These are phyloP conservation scores for Caenorhabditis remanei DNA, from an alignment of 1,140 invertebrate genomes.

Conservation along the genomic window DNA sequence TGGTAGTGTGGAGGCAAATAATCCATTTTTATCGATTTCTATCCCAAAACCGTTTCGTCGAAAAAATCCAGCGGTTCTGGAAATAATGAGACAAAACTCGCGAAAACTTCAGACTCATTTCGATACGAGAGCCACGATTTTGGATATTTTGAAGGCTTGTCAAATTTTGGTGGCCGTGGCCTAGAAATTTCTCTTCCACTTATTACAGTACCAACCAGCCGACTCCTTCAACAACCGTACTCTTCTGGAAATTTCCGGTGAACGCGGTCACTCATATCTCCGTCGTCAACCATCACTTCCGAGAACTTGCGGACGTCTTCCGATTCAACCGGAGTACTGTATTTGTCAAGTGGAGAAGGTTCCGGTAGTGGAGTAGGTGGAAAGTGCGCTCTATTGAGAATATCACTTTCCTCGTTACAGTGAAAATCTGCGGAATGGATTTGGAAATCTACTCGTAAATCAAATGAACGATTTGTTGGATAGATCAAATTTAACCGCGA, in stretches of 20 bases:
- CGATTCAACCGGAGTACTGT: conserved; percentile 53
- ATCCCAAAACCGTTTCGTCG: conserved; percentile 57
- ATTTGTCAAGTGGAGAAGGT: conserved; percentile 44
- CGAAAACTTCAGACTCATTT: conserved; percentile 65
- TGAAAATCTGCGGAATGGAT: background rate
- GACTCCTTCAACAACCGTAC: background rate
- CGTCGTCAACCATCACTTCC: conserved; percentile 18
- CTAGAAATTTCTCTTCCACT: background rate
- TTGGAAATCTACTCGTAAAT: background rate
- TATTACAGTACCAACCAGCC: conserved; percentile 52
- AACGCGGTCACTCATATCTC: conserved; percentile 6
- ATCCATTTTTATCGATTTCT: conserved; percentile 60
- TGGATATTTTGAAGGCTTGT: conserved; percentile 60
- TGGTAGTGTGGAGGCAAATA: conserved; percentile 59
- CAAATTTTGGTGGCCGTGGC: background rate
- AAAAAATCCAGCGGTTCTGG: conserved; percentile 22
- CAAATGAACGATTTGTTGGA: background rate
- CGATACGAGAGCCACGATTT: conserved; percentile 61
- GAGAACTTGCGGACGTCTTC: conserved; percentile 53
- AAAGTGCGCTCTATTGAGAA: background rate
- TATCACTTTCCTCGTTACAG: no score
- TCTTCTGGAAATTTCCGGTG: conserved; percentile 24
- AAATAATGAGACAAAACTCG: conserved; percentile 56
- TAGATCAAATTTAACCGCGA: background rate
- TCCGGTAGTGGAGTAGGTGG: no score